Conservation (phyloP, 1,140 invertebrate species). For the Eriocheir sinensis region DNA sequence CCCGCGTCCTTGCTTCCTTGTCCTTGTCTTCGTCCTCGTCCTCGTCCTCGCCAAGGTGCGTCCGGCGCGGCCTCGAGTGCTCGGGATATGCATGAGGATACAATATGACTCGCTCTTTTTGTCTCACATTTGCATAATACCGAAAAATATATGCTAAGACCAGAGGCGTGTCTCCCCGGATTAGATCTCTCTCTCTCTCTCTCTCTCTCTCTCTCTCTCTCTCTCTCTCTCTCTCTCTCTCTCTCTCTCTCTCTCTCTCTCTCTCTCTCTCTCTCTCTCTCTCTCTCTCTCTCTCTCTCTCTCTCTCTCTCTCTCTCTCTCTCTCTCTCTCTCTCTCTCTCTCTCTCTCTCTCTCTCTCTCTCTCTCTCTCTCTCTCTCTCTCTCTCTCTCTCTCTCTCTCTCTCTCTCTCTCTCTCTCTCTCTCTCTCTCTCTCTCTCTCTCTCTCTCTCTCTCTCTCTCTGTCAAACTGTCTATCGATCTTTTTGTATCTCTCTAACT, state of each 20-base stretch:
- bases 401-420: background rate
- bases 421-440: no score
- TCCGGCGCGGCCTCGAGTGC: background rate
- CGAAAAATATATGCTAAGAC: slow-evolving; percentile 6
- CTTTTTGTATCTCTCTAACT: background rate
- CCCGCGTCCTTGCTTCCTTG: no score
- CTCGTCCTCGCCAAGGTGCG: background rate
- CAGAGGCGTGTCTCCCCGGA: background rate
- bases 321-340: background rate
- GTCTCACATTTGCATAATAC: background rate
- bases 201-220: background rate
- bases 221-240: background rate
- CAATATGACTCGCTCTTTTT: background rate
- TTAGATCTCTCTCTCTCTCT: background rate
- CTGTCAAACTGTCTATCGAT: background rate
- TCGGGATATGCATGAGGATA: slow-evolving; percentile 22
- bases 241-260: background rate
- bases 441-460: background rate
- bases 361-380: background rate
- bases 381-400: background rate
- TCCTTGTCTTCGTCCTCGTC: background rate
- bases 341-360: background rate
- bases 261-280: background rate
- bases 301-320: background rate
- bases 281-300: background rate